Conservation (phyloP, 2,888 invertebrate genomes). For the Rugalucina vietnamica region DNA sequence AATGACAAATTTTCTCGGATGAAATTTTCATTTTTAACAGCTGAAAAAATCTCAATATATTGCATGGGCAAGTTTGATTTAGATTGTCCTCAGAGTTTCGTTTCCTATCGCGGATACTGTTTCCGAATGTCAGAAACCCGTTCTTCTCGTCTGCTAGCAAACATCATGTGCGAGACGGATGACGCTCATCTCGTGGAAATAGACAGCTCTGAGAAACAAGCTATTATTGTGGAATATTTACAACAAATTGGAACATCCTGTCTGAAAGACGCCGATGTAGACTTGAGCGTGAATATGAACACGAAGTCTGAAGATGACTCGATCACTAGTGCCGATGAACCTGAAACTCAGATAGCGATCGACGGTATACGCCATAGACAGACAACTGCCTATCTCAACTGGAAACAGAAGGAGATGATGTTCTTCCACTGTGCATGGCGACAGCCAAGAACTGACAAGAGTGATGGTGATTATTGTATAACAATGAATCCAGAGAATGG, state of each 20-base stretch:
- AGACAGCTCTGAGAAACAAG: conserved; percentile 33
- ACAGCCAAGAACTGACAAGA: conserved; percentile 39
- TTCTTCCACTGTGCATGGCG: conserved; percentile 57
- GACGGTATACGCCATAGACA: conserved; percentile 43
- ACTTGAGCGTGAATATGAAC: neutral
- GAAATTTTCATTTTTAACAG: no score
- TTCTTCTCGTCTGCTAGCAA: conserved; percentile 38
- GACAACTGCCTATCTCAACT: conserved; percentile 25
- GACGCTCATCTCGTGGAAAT: conserved; percentile 48
- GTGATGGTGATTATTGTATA: conserved; percentile 50
- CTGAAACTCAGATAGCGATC: conserved; percentile 52
- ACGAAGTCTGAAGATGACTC: conserved; percentile 15
- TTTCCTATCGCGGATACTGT: conserved; percentile 48
- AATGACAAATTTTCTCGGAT: no score
- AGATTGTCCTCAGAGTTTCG: conserved; percentile 47
- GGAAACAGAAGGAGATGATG: conserved; percentile 40
- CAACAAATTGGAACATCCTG: conserved; percentile 31
- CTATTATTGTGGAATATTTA: conserved; percentile 38
- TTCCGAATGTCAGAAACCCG: conserved; percentile 51
- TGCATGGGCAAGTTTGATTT: no score
- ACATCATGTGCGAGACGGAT: conserved; percentile 50
- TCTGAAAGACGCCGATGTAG: conserved; percentile 26
- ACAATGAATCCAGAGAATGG: conserved; percentile 50
- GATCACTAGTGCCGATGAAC: conserved; percentile 37
- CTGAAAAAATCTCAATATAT: no score